Percentiles rank a stretch among this genome's conserved stretches.
phyloP scores from a whole-genome alignment of 2,113 vertebrate genomes.

The Misgurnus mizolepis region DNA sequence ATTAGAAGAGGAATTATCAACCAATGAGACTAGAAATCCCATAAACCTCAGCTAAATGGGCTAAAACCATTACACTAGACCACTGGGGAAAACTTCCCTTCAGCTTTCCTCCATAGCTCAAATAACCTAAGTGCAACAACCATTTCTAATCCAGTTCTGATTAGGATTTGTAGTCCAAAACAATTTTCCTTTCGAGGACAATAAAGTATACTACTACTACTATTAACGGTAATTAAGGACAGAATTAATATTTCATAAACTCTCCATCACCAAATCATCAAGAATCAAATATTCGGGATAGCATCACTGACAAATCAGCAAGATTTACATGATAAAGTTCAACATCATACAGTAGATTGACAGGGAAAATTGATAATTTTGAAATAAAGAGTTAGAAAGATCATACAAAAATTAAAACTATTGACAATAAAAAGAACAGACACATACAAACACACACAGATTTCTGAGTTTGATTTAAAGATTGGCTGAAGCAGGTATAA shows the following conservation, averaged over 20 bases:
- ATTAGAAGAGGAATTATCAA: constrained; percentile 33
- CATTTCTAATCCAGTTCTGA: constrained; percentile 3
- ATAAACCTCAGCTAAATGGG: constrained; percentile 20
- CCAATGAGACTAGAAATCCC: constrained; percentile 43
- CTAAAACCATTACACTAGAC: constrained; percentile 5
- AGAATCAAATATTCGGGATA: constrained; percentile 5
- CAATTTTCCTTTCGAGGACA: too few relatives aligned
- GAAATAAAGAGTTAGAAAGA: neutral
- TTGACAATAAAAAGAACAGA: neutral
- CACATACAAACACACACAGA: neutral
- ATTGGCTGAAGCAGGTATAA: neutral
- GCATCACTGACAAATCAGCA: neutral
- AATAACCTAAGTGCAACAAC: neutral
- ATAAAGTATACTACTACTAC: too few relatives aligned
- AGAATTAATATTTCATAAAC: neutral
- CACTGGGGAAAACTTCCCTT: neutral
- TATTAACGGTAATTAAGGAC: neutral
- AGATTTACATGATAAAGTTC: constrained; percentile 26
- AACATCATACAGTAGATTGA: neutral
- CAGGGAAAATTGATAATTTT: neutral
- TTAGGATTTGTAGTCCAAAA: neutral
- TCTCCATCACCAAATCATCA: constrained; percentile 31
- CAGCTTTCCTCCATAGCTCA: neutral
- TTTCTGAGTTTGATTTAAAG: constrained; percentile 7
- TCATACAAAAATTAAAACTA: neutral